Base-by-base conservation (phyloP, 2,113 vertebrate species). In the Sterrhoptilus dennistouni region DNA sequence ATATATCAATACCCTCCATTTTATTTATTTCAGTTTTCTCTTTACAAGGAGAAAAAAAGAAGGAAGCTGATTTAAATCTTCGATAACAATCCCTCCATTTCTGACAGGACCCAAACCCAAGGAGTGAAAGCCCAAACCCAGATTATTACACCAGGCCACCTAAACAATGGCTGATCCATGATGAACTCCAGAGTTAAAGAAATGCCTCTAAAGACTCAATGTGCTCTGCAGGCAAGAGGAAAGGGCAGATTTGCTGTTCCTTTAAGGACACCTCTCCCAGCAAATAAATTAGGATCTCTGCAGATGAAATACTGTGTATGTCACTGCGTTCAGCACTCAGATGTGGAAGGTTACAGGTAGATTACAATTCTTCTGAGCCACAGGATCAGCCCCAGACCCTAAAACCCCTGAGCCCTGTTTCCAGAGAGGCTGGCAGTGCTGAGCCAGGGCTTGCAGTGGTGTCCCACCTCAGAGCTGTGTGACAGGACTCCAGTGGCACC, bases 1-100 rank as follows among this genome's bases (percentile, higher is more conserved):
- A 96, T 53, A n/a, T 17, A 95, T 90, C 87, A 85, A 87, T 77
- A 76, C 22, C 83, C 72, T 87, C 83, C 94, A 31, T 60, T 87
- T 94, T 90, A 75, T 93, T 96, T 95, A 89, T 70, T 94, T 87
- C 74, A 42, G 52, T 66, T 72, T 88, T 89, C 80, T 68, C 47
- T 87, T 35, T 31, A 13, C 16, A 45, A 74, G 42, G 20, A 20
- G 45, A 24, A 50, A 25, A 47, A 72, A 57, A 44, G 29, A 56
- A 14, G 4, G 40, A 24, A 35, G 66, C 69, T 78, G 36, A 56
- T 50, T 78, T 89, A 63, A 29, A 81, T 56, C 71, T 56, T 64
- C 3, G 19, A 21, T 31, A 53, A 44, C 20, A 31, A n/a, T 35
- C 25, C 22, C 59, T 42, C 3, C 12, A 15, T 42, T 63, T 71